Evolutionary conservation across 1,140 invertebrate genomes (phyloP).

Genomic region (Dendroctonus ponderosae): DNA sequence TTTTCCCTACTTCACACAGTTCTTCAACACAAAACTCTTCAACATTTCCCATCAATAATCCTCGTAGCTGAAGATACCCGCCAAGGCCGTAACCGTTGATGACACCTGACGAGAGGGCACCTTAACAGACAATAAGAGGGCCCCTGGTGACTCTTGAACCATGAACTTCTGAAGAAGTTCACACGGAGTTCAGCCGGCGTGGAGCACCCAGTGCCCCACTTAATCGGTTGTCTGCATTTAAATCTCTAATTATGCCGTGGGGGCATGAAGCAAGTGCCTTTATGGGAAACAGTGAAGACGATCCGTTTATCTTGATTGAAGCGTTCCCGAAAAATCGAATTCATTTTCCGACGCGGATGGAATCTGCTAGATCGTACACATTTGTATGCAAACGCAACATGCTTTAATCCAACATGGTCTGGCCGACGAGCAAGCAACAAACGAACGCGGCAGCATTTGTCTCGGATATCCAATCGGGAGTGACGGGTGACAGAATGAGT

Average conservation of each 20-base stretch:
- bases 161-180: slow-evolving; percentile 20
- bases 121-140: slow-evolving; percentile 17
- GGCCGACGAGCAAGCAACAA: not conserved
- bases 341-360: too few species aligned
- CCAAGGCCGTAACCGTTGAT: slow-evolving; percentile 9
- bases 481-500: slow-evolving; percentile 30
- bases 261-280: slow-evolving; percentile 7
- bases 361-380: too few species aligned
- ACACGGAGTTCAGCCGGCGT: slow-evolving; percentile 19
- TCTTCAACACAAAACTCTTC: too few species aligned
- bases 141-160: slow-evolving; percentile 15
- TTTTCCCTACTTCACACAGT: too few species aligned
- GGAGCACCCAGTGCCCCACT: slow-evolving; percentile 21
- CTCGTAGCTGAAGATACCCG: not conserved
- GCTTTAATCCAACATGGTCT: too few species aligned
- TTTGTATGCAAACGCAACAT: too few species aligned
- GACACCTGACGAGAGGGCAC: slow-evolving; percentile 20
- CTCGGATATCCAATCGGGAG: slow-evolving; percentile 13
- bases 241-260: slow-evolving; percentile 13
- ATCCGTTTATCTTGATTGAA: slow-evolving; percentile 4
- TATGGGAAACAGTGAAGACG: slow-evolving; percentile 14
- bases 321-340: not conserved
- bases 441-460: slow-evolving; percentile 22
- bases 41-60: not conserved
- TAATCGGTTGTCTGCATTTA: slow-evolving; percentile 23